Base-by-base conservation (phyloP, 2,888 invertebrate species). In the Smittia aterrima region DNA sequence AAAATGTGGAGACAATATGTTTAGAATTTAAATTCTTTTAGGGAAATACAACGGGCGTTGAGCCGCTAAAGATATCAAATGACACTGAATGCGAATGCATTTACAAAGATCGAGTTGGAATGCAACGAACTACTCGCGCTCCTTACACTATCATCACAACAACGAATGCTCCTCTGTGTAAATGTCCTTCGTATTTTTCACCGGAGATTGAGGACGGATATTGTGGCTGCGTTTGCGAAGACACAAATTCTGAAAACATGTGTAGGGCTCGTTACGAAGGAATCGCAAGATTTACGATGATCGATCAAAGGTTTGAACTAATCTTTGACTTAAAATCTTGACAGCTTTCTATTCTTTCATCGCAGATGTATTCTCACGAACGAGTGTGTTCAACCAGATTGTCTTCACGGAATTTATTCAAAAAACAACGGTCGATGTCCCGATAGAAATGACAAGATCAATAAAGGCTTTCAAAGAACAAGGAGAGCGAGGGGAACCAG, bases 81-180 rank as follows among this genome's bases (percentile, higher is more conserved):
- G 47, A 71, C 54, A 71, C 70, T 7, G 70, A 71, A 54, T 71
- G 70, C 53, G 25, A 71, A 2, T 71, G 70, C 32, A 71, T 71
- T 27, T 25, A 71, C 32, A 54, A 32, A 7, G 24, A 58, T 18
- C 18, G 58, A 58, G 13, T n/a, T 3, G 18, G 7, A 22, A 58
- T 9, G 2, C 2, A 2, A 20, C 47, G 47, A n/a, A 1, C 1
- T 1, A 6, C 58, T 7, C 18, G 58, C 3, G 9, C 18, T 18
- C 20, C 58, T 22, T 58, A 58, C 22, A 13, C 58, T 3, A 4
- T 13, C 7, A 58, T 6, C 2, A 64, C 64, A 3, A 27, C 25
- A 4, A 27, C 64, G 1, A 4, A 4, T 1, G 18, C 58, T 6
- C 58, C 58, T 9, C 3, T n/a, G 2, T 64, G 64, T 27, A 18